Percentiles rank a stretch among this genome's conserved stretches.
phyloP scores from a whole-genome alignment of 2,888 invertebrate species.

The Lapara coniferarum region DNA sequence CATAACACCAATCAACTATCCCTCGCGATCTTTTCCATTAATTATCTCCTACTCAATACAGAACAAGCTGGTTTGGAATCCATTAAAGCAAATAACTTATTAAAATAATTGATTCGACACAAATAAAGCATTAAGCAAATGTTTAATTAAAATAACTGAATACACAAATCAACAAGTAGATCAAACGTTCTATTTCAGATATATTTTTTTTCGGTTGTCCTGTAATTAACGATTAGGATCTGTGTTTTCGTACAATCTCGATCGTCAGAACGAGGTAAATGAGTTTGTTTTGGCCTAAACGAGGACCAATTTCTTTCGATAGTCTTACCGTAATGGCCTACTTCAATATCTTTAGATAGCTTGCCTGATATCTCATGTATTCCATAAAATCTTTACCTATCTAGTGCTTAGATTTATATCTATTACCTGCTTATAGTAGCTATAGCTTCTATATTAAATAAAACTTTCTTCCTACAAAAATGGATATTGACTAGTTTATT shows the following conservation, averaged over 20 bases:
- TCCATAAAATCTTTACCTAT: not conserved
- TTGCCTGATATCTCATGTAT: not conserved
- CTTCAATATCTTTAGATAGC: not conserved
- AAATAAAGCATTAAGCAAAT: not conserved
- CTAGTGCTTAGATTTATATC: not conserved
- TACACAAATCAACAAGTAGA: not conserved
- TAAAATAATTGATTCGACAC: not conserved
- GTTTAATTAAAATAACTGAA: not conserved
- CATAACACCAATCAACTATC: no score
- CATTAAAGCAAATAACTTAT: not conserved
- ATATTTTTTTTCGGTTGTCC: not conserved
- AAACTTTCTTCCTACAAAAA: not conserved
- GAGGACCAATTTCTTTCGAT: not conserved
- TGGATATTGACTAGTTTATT: not conserved
- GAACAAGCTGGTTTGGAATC: no score
- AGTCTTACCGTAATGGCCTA: not conserved
- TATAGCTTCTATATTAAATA: not conserved
- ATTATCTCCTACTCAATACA: no score
- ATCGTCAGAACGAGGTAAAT: constrained; percentile 13
- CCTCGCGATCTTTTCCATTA: no score
- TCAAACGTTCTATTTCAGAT: not conserved
- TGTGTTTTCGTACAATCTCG: constrained; percentile 3
- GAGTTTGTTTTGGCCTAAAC: not conserved
- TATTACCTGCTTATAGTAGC: no score
- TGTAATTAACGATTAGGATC: constrained; percentile 9